Conservation (phyloP, 2,797 vertebrate species). For the Acanthornis magna region DNA sequence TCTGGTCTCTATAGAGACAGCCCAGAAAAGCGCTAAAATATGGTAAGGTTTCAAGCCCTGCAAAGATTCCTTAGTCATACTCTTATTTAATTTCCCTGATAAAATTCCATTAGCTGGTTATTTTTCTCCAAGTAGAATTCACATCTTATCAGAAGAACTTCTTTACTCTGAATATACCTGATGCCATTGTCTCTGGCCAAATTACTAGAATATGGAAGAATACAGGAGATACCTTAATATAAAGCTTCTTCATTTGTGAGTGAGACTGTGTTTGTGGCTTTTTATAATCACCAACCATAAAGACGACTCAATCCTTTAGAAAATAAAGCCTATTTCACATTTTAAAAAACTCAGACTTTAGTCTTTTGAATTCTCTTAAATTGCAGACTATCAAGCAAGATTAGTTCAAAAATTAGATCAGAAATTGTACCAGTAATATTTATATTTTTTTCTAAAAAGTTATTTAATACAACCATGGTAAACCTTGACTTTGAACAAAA, state of each 20-base stretch:
- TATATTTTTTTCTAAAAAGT: neutral
- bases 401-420: neutral
- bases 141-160: neutral
- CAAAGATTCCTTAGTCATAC: conserved; percentile 17
- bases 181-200: neutral
- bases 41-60: neutral
- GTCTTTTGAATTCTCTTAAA: neutral
- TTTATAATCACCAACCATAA: neutral
- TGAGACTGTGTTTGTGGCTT: neutral
- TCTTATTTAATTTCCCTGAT: neutral
- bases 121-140: neutral
- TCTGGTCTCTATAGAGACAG: neutral
- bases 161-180: neutral
- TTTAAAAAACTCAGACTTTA: neutral
- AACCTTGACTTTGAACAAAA: neutral
- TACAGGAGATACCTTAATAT: neutral
- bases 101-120: neutral
- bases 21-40: neutral
- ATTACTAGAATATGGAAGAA: neutral
- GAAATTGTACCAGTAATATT: neutral
- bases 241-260: neutral
- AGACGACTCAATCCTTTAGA: neutral
- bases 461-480: neutral
- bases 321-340: neutral
- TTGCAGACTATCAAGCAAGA: neutral